Conservation (phyloP, 1,140 invertebrate species). For the Orchestia grillus region DNA sequence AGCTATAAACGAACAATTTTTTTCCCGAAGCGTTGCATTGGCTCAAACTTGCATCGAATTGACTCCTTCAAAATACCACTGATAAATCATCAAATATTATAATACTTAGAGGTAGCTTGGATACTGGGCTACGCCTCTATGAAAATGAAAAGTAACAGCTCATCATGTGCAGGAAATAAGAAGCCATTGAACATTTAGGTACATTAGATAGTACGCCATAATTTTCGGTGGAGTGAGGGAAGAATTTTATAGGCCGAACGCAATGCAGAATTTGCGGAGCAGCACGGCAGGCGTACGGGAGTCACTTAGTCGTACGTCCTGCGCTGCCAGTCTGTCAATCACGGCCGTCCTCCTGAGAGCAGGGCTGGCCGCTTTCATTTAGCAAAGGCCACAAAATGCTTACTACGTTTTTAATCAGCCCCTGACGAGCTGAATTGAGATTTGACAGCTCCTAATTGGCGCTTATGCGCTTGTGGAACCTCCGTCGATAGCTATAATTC, state of each 20-base stretch:
- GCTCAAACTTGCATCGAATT: too few species aligned
- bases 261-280: neutral
- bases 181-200: too few species aligned
- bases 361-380: neutral
- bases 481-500: neutral
- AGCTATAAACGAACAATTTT: too few species aligned
- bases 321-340: neutral
- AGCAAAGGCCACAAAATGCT: constrained; percentile 21
- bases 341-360: neutral
- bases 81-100: too few species aligned
- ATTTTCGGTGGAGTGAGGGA: neutral
- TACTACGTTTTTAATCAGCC: constrained; percentile 26
- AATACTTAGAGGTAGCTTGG: too few species aligned
- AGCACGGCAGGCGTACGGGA: neutral
- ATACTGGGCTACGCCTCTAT: too few species aligned
- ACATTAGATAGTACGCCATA: too few species aligned
- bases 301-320: neutral
- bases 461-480: neutral
- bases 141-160: too few species aligned
- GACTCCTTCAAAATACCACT: too few species aligned
- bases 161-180: too few species aligned
- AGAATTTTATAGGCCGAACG: neutral
- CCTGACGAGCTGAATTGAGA: constrained; percentile 34
- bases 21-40: too few species aligned
- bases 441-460: constrained; percentile 31